Conservation (phyloP, 2,113 vertebrate genomes). For the Halcyon malimbica region DNA sequence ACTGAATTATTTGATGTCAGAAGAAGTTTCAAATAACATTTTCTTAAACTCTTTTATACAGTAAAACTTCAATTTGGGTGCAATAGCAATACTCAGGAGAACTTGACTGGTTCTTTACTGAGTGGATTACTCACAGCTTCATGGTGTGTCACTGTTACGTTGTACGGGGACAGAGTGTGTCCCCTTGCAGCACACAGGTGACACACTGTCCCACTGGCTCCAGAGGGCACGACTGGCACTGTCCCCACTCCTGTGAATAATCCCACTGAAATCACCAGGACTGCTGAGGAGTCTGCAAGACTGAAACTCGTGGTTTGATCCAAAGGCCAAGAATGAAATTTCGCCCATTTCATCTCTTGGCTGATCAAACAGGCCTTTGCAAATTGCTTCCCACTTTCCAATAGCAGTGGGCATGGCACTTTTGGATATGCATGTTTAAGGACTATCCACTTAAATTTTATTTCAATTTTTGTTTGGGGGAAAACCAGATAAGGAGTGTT, state of each 20-base stretch:
- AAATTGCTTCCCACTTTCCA: not conserved
- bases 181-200: not conserved
- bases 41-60: not conserved
- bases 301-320: not conserved
- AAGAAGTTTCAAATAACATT: not conserved
- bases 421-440: not conserved
- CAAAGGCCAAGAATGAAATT: not conserved
- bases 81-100: not conserved
- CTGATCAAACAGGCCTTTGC: not conserved
- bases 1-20: not conserved
- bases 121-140: not conserved
- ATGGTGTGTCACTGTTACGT: not conserved
- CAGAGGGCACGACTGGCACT: not conserved
- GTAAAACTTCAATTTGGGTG: not conserved
- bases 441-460: not conserved
- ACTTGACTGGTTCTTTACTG: not conserved
- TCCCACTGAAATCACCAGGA: not conserved
- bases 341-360: not conserved
- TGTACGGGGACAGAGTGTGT: not conserved
- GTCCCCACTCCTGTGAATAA: not conserved
- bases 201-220: not conserved
- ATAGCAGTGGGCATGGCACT: fast-evolving
- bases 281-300: not conserved
- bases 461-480: not conserved
- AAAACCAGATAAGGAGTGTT: not conserved